phyloP scores from a whole-genome alignment of 2,888 invertebrate genomes.

The Drepana falcataria region DNA sequence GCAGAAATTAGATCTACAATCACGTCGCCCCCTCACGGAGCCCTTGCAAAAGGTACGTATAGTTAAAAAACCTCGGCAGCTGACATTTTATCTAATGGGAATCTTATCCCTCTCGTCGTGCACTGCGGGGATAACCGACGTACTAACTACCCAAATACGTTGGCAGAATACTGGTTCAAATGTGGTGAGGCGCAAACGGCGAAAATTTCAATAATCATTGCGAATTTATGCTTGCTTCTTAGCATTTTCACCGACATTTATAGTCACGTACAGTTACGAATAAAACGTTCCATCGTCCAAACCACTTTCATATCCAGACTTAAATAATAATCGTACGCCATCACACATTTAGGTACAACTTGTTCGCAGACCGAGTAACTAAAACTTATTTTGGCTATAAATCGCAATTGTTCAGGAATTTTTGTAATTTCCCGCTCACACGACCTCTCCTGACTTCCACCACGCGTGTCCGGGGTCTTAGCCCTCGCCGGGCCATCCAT shows the following conservation, averaged over 20 bases:
- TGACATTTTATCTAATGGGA: constrained; percentile 17
- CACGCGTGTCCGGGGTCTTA: constrained; percentile 3
- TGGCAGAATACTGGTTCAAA: constrained; percentile 6
- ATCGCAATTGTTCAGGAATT: neutral
- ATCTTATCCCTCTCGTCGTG: constrained; percentile 1
- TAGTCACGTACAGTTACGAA: no score
- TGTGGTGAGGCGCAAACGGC: constrained; percentile 1
- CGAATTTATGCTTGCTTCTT: neutral
- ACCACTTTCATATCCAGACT: no score
- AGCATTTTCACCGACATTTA: no score
- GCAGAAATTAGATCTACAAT: neutral
- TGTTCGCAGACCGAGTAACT: neutral
- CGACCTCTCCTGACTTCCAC: neutral
- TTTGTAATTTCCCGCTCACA: neutral
- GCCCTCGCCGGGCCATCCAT: constrained; percentile 28
- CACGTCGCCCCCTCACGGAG: neutral
- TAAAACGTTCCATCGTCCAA: no score
- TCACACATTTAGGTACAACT: neutral
- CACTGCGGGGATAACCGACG: constrained; percentile 13
- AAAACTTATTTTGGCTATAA: neutral
- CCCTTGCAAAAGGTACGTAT: neutral
- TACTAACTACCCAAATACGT: constrained; percentile 6
- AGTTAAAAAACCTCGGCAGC: constrained; percentile 16
- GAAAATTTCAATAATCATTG: neutral
- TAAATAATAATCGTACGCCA: no score